Conservation (phyloP, 2,888 invertebrate genomes). For the Drepanosiphum platanoidis region DNA sequence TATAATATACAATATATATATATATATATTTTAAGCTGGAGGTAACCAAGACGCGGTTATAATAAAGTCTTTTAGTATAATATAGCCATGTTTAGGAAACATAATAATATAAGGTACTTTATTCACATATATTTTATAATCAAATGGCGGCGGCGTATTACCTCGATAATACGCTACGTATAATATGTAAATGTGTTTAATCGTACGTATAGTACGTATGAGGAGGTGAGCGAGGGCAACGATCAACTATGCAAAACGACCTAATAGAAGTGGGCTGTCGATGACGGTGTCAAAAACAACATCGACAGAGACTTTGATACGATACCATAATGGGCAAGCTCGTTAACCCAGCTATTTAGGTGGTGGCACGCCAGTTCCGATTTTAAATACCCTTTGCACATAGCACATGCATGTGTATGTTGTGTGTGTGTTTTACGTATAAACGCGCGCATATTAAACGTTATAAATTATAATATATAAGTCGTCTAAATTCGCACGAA, state of each 20-base stretch:
- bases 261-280: constrained; percentile 37
- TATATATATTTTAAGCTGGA: too few species aligned
- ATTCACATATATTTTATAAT: background rate
- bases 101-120: background rate
- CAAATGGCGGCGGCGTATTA: background rate
- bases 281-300: constrained; percentile 53
- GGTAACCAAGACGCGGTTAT: too few species aligned
- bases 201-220: constrained; percentile 5
- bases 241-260: constrained; percentile 24
- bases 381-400: background rate
- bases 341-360: constrained; percentile 7
- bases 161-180: background rate
- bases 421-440: background rate
- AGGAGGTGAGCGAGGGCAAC: background rate
- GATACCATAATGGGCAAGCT: background rate
- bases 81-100: background rate
- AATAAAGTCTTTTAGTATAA: too few species aligned
- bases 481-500: background rate
- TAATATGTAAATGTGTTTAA: constrained; percentile 25
- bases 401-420: background rate
- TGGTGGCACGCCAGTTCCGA: constrained; percentile 5
- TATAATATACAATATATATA: background rate
- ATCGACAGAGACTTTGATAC: background rate
- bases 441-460: too few species aligned
- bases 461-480: background rate